Conservation (phyloP, 37 sponge, comb jelly and placozoan genomes). For the Ianthella basta region DNA sequence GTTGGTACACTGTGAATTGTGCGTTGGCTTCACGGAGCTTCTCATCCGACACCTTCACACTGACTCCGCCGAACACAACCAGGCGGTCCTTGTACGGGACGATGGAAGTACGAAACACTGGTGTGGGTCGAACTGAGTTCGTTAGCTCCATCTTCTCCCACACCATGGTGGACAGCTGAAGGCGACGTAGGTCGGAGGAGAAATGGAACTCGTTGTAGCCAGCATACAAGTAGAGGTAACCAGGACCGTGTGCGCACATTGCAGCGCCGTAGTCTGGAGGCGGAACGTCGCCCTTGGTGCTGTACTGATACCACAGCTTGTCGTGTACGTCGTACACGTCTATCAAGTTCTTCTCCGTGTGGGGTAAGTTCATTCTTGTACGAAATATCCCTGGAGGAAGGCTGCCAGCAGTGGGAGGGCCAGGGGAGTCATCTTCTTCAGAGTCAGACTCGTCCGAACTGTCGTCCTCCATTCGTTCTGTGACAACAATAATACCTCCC, state of each 20-base stretch:
- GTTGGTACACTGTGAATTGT: background rate
- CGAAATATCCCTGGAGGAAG: constrained; percentile 11
- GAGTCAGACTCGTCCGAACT: background rate
- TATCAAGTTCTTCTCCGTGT: constrained; percentile 24
- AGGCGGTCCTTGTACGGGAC: background rate
- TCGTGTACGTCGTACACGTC: constrained; percentile 26
- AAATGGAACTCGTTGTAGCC: constrained; percentile 24
- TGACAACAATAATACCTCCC: constrained; percentile 21
- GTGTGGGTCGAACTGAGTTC: background rate
- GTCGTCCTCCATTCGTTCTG: constrained; percentile 9
- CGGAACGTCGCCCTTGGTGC: constrained; percentile 1
- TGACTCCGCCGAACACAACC: constrained; percentile 9
- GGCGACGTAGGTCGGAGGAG: background rate
- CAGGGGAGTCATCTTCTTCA: background rate
- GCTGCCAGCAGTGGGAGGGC: background rate
- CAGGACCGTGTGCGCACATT: background rate
- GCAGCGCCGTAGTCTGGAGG: constrained; percentile 28
- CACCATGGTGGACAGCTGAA: constrained; percentile 11
- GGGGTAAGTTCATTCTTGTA: constrained; percentile 1
- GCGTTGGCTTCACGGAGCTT: background rate
- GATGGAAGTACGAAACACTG: constrained; percentile 14
- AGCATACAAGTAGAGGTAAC: constrained; percentile 7
- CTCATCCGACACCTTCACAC: background rate
- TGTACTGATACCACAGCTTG: constrained; percentile 30
- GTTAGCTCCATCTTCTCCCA: constrained; percentile 14